Base-by-base conservation (phyloP, 2,888 invertebrate genomes). In the Sipha maydis region DNA sequence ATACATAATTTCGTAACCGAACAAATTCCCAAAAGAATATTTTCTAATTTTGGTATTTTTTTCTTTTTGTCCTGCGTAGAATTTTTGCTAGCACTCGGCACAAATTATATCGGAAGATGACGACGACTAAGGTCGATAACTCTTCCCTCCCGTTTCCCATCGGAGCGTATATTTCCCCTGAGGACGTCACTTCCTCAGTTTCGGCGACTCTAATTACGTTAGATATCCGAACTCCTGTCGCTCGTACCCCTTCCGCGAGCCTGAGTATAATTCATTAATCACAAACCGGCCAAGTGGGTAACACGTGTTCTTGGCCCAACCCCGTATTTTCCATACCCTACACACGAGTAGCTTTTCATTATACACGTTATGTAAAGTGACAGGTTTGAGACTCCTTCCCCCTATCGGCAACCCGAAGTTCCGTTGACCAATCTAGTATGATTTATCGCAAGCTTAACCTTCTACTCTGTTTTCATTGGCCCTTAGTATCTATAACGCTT, bases 211-310 rank as follows among this genome's bases (percentile, higher is more conserved):
- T 88, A 88, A 88, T 88, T 88, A 82, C 88, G 80, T 86, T 86
- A 86, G 86, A 86, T 80, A 88, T 76, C 88, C 88, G 82, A 88
- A 88, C 85, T 88, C 75, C 88, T 67, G 75, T 88, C 88, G 61
- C 67, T 31, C 28, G 34, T 82, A 82, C 79, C 86, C 80, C 69
- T 85, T 79, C 79, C 85, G 73, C 28, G 79, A 41, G 14, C 48
- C 41, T 61, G 19, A 75, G 7, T 80, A 78, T 88, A 88, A 88
- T 88, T 88, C 80, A 88, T 88, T 82, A 86, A 88, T 88, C 88
- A 88, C 80, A 48, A 73, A 88, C 82, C 82, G 82, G 80, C 82
- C 88, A 67, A 88, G 80, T 82, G 80, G 88, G 88, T 82, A 86
- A 86, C 86, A 86, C 86, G 86, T 86, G 79, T 86, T 86, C 56